Evolutionary conservation across 2,888 invertebrate genomes (phyloP), one percentile per base, ranked within the genome.

Genomic region (Hydriomena furcata): DNA sequence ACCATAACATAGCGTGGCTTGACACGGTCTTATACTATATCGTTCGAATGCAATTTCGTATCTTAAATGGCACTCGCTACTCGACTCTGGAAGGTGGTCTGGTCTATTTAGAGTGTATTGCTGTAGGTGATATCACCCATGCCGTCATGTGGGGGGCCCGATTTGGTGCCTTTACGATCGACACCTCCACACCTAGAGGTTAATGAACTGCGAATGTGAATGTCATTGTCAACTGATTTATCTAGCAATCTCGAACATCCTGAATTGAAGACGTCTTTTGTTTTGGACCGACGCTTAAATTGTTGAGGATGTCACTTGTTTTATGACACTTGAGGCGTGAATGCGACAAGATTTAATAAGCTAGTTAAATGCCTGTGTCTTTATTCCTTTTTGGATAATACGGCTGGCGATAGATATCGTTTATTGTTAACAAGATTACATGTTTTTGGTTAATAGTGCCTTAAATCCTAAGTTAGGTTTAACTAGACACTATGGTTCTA

Each of bases 121-220:
- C 65, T 69, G 72, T 76, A 60, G 80, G 71, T 89, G 89, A 89
- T 85, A 85, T 89, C 89, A 89, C 75, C 57, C 73, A 69, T 74
- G 77, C 71, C 78, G 79, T 84, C 82, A 80, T 74, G 75, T 58
- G 67, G 68, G 68, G 78, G 79, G 79, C 82, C 85, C 75, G 75
- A 79, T 87, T 85, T 82, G 84, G 84, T 71, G 76, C 74, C 79
- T 84, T 85, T 86, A 86, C 81, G 85, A 84, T 74, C 81, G 61
- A 79, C 88, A 85, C 86, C 88, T 84, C 86, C 88, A 85, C 87
- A 84, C 7, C 69, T 79, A 73, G 61, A 73, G 73, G 89, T 87
- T 89, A 87, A 81, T 87, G 87, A 84, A 85, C 82, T 61, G 65
- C 62, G 55, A 75, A 79, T 76, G 61, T 73, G 67, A 79, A 79